Percentiles rank a stretch among this genome's conserved stretches.
phyloP scores from a whole-genome alignment of 2,797 vertebrate species.

The Brotula barbata region DNA sequence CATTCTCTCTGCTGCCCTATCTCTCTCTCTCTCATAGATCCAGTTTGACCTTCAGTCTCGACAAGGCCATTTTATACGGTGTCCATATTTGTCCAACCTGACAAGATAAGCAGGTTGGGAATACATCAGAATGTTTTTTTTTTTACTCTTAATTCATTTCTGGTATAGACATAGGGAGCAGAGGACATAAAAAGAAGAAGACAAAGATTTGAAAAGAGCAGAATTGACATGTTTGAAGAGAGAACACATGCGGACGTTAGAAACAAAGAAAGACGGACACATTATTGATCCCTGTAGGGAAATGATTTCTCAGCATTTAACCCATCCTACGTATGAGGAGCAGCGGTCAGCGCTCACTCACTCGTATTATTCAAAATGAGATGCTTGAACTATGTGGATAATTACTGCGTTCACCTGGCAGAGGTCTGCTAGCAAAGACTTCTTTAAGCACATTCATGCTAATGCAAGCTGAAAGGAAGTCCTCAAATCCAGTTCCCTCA shows the following conservation, averaged over 20 bases:
- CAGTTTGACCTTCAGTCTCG: conserved; percentile 71
- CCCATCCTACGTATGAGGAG: too few species aligned
- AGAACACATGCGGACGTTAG: too few species aligned
- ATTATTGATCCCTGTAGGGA: too few species aligned
- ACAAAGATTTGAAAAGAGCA: not conserved
- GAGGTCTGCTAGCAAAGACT: not conserved
- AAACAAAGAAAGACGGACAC: too few species aligned
- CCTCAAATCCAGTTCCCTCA: too few species aligned
- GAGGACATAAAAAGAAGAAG: conserved; percentile 2
- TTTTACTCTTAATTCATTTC: conserved; percentile 64
- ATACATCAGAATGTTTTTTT: conserved; percentile 61
- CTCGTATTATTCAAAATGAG: too few species aligned
- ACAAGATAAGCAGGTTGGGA: conserved; percentile 63
- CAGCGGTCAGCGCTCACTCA: too few species aligned
- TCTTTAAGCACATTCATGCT: not conserved
- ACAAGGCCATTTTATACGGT: conserved; percentile 61
- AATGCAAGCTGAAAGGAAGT: not conserved
- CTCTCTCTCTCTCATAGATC: conserved; percentile 44
- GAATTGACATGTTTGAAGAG: too few species aligned
- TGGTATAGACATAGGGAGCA: conserved; percentile 2
- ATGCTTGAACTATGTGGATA: too few species aligned
- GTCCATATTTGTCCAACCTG: conserved; percentile 67
- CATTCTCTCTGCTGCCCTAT: not conserved
- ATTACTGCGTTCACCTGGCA: not conserved
- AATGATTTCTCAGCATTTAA: too few species aligned